Percentiles rank a stretch among this genome's conserved stretches.
phyloP scores from a whole-genome alignment of 2,888 invertebrate species.

The Conistra vaccinii region DNA sequence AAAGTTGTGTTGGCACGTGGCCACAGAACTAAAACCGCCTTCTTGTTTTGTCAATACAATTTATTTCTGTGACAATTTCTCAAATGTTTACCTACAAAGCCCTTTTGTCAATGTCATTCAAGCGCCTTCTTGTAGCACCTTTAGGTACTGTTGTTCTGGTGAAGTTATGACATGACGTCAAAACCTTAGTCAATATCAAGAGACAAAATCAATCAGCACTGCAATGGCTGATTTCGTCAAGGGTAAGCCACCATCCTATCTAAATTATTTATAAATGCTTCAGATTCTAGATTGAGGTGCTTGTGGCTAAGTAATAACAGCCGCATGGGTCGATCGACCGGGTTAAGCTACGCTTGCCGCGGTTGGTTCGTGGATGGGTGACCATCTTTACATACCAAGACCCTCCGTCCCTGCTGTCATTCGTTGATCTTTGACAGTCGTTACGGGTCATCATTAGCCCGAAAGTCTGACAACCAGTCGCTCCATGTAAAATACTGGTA shows the following conservation, averaged over 20 bases:
- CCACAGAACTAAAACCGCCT: neutral
- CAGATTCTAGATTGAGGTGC: neutral
- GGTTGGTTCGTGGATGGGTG: no score
- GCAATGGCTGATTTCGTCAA: constrained; percentile 4
- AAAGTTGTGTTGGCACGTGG: neutral
- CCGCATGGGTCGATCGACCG: no score
- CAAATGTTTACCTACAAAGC: neutral
- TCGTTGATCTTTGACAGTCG: no score
- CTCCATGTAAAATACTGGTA: no score
- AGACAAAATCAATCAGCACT: neutral
- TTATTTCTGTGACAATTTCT: neutral
- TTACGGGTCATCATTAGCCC: no score
- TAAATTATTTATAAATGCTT: neutral
- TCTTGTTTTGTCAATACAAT: neutral
- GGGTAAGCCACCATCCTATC: neutral
- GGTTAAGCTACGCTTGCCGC: no score
- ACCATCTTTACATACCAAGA: no score
- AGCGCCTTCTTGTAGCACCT: neutral
- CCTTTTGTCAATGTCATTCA: neutral
- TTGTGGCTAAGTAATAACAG: no score
- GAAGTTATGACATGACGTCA: neutral
- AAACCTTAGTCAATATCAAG: neutral
- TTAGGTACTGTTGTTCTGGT: neutral
- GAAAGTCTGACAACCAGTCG: no score
- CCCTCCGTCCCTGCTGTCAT: no score